Percentiles rank a stretch among this genome's conserved stretches.
phyloP scores from a whole-genome alignment of 2,113 vertebrate species.

The Cynoglossus semilaevis region DNA sequence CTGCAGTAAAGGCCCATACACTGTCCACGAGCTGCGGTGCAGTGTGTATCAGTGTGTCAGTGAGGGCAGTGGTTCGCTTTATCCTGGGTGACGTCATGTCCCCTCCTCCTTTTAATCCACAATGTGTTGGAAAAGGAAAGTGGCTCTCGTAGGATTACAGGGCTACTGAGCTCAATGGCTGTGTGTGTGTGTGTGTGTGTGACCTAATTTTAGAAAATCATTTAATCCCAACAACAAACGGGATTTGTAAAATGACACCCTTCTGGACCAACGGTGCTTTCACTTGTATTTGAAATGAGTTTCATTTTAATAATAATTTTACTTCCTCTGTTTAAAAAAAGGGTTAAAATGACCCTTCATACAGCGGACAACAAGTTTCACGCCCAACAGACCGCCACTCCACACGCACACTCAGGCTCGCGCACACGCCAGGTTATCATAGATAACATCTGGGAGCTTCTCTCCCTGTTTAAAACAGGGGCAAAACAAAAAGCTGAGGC shows the following conservation, averaged over 20 bases:
- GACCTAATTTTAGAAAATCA: constrained; percentile 57
- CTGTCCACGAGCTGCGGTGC: too few relatives aligned
- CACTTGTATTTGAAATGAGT: background rate
- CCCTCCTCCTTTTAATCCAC: constrained; percentile 36
- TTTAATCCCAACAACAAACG: constrained; percentile 58
- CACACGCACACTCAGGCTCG: constrained; percentile 17
- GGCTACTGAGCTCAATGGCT: constrained; percentile 30
- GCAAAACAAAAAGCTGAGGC: constrained; percentile 42
- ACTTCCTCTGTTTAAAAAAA: too few relatives aligned
- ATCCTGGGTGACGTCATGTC: constrained; percentile 45
- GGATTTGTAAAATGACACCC: constrained; percentile 18
- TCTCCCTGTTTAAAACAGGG: constrained; percentile 16
- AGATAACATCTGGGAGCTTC: constrained; percentile 61
- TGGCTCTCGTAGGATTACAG: constrained; percentile 62
- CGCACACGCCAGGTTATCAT: constrained; percentile 36
- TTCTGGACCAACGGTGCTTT: background rate
- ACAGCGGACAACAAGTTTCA: too few relatives aligned
- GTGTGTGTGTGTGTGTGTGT: constrained; percentile 32
- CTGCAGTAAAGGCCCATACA: background rate
- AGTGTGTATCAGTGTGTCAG: too few relatives aligned
- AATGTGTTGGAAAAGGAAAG: constrained; percentile 63
- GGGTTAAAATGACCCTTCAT: background rate
- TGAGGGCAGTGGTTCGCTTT: background rate
- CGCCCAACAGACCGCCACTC: background rate
- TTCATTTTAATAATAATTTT: too few relatives aligned